Evolutionary conservation across 2,797 vertebrate species (phyloP), one percentile per base, ranked within the genome.

Genomic region (Sphenodon punctatus): DNA sequence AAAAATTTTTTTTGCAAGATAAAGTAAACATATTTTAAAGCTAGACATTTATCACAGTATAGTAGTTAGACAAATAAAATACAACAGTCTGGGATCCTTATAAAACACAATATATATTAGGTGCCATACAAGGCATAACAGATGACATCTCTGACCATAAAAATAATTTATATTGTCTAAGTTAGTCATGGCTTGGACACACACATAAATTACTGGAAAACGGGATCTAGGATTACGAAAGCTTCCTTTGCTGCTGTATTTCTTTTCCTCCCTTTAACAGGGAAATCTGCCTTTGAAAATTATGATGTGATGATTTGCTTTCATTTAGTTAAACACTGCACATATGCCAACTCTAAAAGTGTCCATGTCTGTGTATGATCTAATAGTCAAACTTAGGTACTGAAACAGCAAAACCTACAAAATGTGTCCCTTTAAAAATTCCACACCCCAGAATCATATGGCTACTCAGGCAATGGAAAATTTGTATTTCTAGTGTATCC

Each of bases 1-100:
- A 95, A 94, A 95, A 94, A 97, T 96, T 96, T 89, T n/a, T 95
- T 78, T 93, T 94, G 11, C 89, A 83, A 61, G 88, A 91, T 88
- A 90, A 81, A 93, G 93, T 95, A 94, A 92, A 89, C 90, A 80
- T 84, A 46, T 87, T 95, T 95, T 93, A 91, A 90, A 78, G 53
- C 69, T 88, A 46, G 87, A 84, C 81, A 94, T 86, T 85, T 86
- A 89, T 89, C 74, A 77, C 53, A 85, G 4, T 55, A 58, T 82
- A 80, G 58, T 77, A 85, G 67, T 92, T 92, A 88, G 78, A 91
- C 70, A 87, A 53, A 75, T 78, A 90, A 93, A 95, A 94, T 93
- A 86, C 86, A 92, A 65, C 69, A 53, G 49, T 51, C 84, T 88
- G 56, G 76, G 75, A 84, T 56, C 42, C 11, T 70, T 84, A 89